Conservation (phyloP, 37 sponge, comb jelly and placozoan genomes). For the Oopsacas minuta region DNA sequence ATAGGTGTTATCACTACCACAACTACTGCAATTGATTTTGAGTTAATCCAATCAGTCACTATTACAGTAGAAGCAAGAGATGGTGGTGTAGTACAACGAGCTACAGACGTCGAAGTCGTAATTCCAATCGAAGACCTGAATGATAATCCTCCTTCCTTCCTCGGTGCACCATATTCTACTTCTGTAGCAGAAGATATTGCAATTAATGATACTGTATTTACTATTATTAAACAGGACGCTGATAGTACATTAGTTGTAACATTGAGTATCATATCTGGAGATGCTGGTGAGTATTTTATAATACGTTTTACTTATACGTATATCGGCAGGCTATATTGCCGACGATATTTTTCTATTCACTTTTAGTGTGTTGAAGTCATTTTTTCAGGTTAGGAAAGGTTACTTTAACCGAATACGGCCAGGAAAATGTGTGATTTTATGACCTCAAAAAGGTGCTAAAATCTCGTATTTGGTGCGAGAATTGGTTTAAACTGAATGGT, state of each 20-base stretch:
- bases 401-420: no score
- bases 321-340: no score
- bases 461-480: no score
- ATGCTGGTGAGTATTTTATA: not conserved
- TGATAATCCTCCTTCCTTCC: slow-evolving; percentile 3
- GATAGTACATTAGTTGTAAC: not conserved
- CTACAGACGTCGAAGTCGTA: not conserved
- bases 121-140: not conserved
- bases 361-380: no score
- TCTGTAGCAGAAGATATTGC: not conserved
- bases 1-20: not conserved
- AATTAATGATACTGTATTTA: not conserved
- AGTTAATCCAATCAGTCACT: not conserved
- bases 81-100: not conserved
- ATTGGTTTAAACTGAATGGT: no score
- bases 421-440: no score
- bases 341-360: no score
- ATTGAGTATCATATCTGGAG: not conserved
- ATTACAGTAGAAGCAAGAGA: slow-evolving; percentile 9
- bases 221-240: not conserved
- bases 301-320: no score
- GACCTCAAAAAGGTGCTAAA: no score
- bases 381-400: no score
- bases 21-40: not conserved
- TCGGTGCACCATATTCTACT: not conserved